These are phyloP conservation scores for Trematomus bernacchii DNA, from an alignment of 2,797 vertebrate genomes.

Conservation along the genomic window DNA sequence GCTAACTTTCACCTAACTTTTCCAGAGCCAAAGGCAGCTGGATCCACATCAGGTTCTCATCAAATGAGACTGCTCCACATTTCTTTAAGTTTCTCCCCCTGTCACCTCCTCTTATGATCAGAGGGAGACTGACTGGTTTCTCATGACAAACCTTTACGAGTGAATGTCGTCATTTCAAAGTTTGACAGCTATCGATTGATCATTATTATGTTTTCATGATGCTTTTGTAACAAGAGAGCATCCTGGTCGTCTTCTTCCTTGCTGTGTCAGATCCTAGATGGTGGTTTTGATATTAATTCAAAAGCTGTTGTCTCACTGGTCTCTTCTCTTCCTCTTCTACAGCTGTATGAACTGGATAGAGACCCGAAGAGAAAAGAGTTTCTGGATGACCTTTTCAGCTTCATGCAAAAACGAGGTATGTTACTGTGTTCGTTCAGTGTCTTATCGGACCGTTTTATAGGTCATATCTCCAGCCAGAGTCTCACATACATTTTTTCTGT, in stretches of 20 bases:
- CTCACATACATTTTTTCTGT: background rate
- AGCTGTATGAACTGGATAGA: constrained; percentile 97
- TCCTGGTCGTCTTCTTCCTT: background rate
- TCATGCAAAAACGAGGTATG: constrained; percentile 98
- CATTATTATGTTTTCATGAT: background rate
- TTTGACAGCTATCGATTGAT: background rate
- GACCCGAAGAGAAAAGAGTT: constrained; percentile 98
- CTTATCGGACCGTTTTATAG: constrained; percentile 28
- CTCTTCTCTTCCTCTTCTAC: constrained; percentile 24
- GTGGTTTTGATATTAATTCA: background rate
- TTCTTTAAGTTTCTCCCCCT: constrained; percentile 29
- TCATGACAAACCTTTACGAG: background rate
- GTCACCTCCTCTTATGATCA: constrained; percentile 33
- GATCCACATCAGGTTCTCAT: constrained; percentile 78
- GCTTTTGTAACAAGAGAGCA: background rate
- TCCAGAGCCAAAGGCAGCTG: constrained; percentile 68
- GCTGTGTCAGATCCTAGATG: background rate
- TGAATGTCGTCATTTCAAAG: background rate
- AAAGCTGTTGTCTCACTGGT: constrained; percentile 3
- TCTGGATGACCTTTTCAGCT: constrained; percentile 96
- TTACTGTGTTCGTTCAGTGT: constrained; percentile 1
- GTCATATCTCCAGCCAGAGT: constrained; percentile 14
- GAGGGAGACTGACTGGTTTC: constrained; percentile 4
- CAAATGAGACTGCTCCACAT: constrained; percentile 47
- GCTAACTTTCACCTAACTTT: constrained; percentile 76